A percentile compares a stretch with the other conserved stretches of the same genome.
phyloP scores from a whole-genome alignment of 2,888 invertebrate species.

The Amphimallon solstitiale region DNA sequence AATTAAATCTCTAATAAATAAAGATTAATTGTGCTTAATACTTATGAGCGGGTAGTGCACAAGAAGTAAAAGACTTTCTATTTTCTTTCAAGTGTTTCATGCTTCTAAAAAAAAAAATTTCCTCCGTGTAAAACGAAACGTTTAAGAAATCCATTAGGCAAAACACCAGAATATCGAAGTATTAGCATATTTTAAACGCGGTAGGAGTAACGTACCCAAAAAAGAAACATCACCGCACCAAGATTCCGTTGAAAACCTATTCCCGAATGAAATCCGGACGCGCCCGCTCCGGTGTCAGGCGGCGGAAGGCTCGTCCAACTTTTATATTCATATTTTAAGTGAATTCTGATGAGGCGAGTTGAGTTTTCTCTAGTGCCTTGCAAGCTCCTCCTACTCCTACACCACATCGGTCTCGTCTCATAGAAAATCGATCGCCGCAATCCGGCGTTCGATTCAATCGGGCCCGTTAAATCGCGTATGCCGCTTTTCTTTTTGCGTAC shows the following conservation, averaged over 20 bases:
- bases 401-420: constrained; percentile 15
- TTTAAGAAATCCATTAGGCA: constrained; percentile 20
- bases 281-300: neutral
- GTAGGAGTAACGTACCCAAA: neutral
- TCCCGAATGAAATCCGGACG: constrained; percentile 4
- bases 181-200: constrained; percentile 23
- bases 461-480: neutral
- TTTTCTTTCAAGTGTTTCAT: too few relatives aligned
- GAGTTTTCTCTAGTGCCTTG: neutral
- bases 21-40: too few relatives aligned
- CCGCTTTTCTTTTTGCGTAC: too few relatives aligned
- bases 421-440: constrained; percentile 42
- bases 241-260: constrained; percentile 12
- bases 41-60: too few relatives aligned
- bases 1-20: too few relatives aligned
- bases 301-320: constrained; percentile 4
- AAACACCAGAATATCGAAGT: constrained; percentile 22
- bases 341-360: constrained; percentile 42
- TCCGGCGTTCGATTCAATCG: constrained; percentile 10
- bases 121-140: neutral
- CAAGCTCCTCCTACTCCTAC: neutral
- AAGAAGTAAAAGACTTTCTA: too few relatives aligned
- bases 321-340: constrained; percentile 41
- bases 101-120: too few relatives aligned
- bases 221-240: neutral